These are phyloP conservation scores for Parazoanthus darwini DNA, from an alignment of 92 coral and sea anemone genomes.

Conservation along the genomic window DNA sequence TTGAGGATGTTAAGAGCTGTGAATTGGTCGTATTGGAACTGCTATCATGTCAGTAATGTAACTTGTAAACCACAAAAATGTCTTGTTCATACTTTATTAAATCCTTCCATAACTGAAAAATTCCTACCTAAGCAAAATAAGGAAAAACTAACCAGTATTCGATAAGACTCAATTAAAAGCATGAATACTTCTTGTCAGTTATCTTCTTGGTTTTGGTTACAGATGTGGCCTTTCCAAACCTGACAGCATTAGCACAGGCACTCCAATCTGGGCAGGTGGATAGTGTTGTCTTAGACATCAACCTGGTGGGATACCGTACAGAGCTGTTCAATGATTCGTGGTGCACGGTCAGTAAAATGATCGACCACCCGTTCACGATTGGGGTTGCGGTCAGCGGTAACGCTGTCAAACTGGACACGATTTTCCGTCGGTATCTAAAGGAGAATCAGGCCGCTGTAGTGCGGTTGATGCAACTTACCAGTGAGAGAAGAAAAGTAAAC, in stretches of 20 bases:
- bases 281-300: neutral
- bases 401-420: neutral
- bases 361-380: neutral
- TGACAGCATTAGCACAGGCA: neutral
- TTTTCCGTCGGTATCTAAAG: neutral
- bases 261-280: neutral
- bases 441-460: neutral
- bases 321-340: constrained; percentile 5
- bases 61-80: neutral
- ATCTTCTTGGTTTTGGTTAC: neutral
- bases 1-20: too few species aligned
- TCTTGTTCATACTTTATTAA: neutral
- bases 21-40: too few species aligned
- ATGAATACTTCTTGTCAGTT: neutral
- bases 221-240: neutral
- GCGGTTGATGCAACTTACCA: neutral
- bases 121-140: neutral
- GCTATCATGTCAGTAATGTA: neutral
- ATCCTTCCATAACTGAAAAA: neutral
- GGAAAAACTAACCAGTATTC: neutral
- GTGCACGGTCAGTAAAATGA: neutral
- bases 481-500: neutral
- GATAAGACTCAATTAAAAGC: neutral
- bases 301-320: neutral
- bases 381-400: neutral